Percentiles rank a stretch among this genome's conserved stretches.
phyloP scores from a whole-genome alignment of 2,797 vertebrate genomes.

The Acipenser ruthenus region DNA sequence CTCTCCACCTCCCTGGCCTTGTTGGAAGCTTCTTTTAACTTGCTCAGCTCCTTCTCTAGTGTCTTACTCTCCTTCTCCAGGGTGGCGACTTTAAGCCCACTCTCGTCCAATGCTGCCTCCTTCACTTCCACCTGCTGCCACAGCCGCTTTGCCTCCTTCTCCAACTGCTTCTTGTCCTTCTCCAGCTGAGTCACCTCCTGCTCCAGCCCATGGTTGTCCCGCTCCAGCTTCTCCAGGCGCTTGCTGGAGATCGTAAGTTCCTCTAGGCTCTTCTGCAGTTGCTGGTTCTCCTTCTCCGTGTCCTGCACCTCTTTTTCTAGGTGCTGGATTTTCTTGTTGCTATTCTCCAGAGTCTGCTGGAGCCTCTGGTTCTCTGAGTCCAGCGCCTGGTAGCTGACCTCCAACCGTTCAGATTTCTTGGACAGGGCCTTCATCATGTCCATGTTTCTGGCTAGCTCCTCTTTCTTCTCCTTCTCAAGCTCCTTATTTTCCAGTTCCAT shows the following conservation, averaged over 20 bases:
- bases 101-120: slow-evolving; percentile 83
- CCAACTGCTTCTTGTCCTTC: slow-evolving; percentile 82
- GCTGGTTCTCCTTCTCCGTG: slow-evolving; percentile 81
- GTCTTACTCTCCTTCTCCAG: slow-evolving; percentile 82
- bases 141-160: slow-evolving; percentile 85
- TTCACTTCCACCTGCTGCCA: slow-evolving; percentile 82
- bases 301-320: slow-evolving; percentile 81
- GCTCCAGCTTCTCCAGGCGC: slow-evolving; percentile 77
- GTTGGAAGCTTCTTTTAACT: slow-evolving; percentile 72
- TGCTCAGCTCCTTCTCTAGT: slow-evolving; percentile 70
- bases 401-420: slow-evolving; percentile 76
- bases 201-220: slow-evolving; percentile 75
- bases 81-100: slow-evolving; percentile 69
- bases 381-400: slow-evolving; percentile 79
- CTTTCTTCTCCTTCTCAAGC: slow-evolving; percentile 62
- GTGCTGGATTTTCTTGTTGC: slow-evolving; percentile 74
- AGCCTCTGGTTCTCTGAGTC: slow-evolving; percentile 81
- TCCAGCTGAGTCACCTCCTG: slow-evolving; percentile 76
- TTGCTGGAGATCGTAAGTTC: slow-evolving; percentile 77
- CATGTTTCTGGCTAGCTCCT: slow-evolving; percentile 60
- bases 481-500: slow-evolving; percentile 74
- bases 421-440: slow-evolving; percentile 67
- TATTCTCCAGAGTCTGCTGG: slow-evolving; percentile 77
- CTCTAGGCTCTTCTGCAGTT: slow-evolving; percentile 74
- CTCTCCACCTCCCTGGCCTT: slow-evolving; percentile 78